phyloP scores from a whole-genome alignment of 2,888 invertebrate genomes.

The Dryadula phaetusa region DNA sequence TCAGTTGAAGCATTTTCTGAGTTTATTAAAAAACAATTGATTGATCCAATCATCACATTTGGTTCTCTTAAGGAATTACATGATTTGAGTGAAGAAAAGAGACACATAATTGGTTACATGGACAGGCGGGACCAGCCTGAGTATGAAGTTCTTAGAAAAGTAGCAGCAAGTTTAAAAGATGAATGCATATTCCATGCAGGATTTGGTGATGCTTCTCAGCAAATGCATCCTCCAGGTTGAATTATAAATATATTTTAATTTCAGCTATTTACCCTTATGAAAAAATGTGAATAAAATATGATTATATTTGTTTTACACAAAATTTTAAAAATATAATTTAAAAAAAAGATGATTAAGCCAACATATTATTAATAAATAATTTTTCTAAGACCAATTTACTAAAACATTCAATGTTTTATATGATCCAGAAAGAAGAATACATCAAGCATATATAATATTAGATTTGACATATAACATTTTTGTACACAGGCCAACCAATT shows the following conservation, averaged over 20 bases:
- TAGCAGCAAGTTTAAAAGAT: constrained; percentile 95
- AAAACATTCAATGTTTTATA: too few species aligned
- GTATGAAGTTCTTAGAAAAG: constrained; percentile 91
- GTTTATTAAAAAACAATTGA: constrained; percentile 95
- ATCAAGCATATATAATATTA: too few species aligned
- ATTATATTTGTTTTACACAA: too few species aligned
- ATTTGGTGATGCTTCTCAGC: constrained; percentile 91
- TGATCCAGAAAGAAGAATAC: too few species aligned
- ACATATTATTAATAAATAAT: too few species aligned
- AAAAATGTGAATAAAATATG: not conserved
- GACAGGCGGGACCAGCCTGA: constrained; percentile 91
- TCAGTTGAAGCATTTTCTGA: constrained; percentile 95
- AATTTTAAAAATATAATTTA: too few species aligned
- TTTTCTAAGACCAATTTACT: too few species aligned
- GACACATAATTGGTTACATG: constrained; percentile 96
- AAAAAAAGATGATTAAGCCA: too few species aligned
- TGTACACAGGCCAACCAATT: constrained; percentile 87
- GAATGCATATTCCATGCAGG: constrained; percentile 98
- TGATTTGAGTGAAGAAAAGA: constrained; percentile 90
- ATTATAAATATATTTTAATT: not conserved
- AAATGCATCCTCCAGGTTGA: constrained; percentile 93
- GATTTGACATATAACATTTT: not conserved
- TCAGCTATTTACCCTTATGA: not conserved
- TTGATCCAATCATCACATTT: constrained; percentile 93
- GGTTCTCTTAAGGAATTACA: constrained; percentile 88